These are phyloP conservation scores for Hydra vulgaris DNA, from an alignment of 30 jellyfish, hydroid and myxozoan species.

Conservation along the genomic window DNA sequence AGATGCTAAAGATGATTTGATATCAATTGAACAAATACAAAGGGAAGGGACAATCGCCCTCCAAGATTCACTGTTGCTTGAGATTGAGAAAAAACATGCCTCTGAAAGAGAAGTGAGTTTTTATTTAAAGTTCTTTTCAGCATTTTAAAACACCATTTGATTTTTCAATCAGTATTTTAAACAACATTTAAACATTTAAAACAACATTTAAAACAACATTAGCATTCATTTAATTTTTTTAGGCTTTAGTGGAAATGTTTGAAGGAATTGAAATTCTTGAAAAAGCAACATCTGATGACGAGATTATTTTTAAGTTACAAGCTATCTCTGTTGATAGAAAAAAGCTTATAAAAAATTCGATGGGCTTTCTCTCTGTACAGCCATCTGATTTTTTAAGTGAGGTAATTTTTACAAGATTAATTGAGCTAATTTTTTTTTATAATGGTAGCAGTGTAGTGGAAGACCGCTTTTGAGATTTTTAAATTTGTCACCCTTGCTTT, in stretches of 20 bases:
- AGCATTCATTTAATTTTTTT: background rate
- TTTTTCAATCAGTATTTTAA: too few species aligned
- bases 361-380: constrained; percentile 9
- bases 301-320: constrained; percentile 33
- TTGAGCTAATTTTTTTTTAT: too few species aligned
- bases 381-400: constrained; percentile 49
- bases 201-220: too few species aligned
- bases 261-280: constrained; percentile 17
- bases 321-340: constrained; percentile 40
- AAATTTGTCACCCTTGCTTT: too few species aligned
- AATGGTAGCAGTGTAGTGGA: too few species aligned
- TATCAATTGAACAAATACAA: constrained; percentile 45
- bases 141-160: too few species aligned
- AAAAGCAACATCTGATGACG: constrained; percentile 13
- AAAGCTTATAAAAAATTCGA: constrained; percentile 26
- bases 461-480: too few species aligned
- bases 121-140: background rate
- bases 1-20: constrained; percentile 64
- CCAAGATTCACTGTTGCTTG: constrained; percentile 55
- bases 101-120: constrained; percentile 58
- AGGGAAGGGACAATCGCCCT: constrained; percentile 77
- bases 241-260: constrained; percentile 46
- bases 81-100: constrained; percentile 74
- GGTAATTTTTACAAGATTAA: too few species aligned
- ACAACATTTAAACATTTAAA: too few species aligned